Evolutionary conservation across 2,113 vertebrate species (phyloP).

Genomic region (Halichoerus grypus): DNA sequence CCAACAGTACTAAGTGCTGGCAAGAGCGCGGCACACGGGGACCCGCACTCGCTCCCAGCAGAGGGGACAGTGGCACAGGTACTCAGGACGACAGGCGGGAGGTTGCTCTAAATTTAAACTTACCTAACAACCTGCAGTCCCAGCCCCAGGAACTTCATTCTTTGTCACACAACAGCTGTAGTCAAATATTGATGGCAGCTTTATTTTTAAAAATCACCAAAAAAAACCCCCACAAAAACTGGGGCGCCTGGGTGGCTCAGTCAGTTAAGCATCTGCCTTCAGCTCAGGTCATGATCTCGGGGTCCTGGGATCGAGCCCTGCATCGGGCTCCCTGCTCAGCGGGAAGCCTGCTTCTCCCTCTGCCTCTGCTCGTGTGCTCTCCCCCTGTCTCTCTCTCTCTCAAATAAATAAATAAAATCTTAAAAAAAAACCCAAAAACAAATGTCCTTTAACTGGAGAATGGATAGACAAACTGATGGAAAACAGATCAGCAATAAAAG

Average conservation of each 20-base stretch:
- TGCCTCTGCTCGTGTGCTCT: too few species aligned
- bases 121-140: accelerated
- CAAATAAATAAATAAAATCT: neutral
- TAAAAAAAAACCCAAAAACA: neutral
- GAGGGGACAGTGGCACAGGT: accelerated
- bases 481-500: accelerated
- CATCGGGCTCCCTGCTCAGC: too few species aligned
- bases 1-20: neutral
- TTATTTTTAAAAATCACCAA: neutral
- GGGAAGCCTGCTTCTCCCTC: too few species aligned
- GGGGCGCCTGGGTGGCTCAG: too few species aligned
- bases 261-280: too few species aligned
- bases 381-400: neutral
- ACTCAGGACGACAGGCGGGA: accelerated
- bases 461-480: accelerated
- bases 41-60: accelerated
- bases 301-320: too few species aligned
- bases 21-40: accelerated
- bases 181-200: neutral
- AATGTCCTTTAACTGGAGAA: neutral
- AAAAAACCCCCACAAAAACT: too few species aligned
- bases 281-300: too few species aligned
- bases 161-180: neutral
- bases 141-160: too few species aligned
- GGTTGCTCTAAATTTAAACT: neutral